Evolutionary conservation across 2,888 invertebrate genomes (phyloP).

Genomic region (Trichogramma evanescens): DNA sequence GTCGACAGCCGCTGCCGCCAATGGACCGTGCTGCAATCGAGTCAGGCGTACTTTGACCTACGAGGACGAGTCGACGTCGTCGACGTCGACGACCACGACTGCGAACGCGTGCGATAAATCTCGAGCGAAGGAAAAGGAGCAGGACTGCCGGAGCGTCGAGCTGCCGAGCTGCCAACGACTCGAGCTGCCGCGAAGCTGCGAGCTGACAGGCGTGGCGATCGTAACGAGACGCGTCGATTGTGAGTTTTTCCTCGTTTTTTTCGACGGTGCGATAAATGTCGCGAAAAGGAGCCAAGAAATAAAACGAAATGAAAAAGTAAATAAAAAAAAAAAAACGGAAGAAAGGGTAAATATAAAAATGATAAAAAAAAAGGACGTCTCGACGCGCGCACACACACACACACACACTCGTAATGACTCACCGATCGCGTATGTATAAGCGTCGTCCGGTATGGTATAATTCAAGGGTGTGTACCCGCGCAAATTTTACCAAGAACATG

Average conservation of each 20-base stretch:
- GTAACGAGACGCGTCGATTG: slow-evolving; percentile 25
- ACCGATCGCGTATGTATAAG: no score
- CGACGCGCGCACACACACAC: no score
- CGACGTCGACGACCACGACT: no score
- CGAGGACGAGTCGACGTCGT: background rate
- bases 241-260: slow-evolving; percentile 7
- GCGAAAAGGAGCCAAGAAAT: no score
- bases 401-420: no score
- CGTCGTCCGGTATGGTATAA: no score
- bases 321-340: background rate
- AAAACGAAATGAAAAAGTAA: background rate
- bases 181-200: background rate
- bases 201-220: slow-evolving; percentile 26
- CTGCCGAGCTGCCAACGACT: background rate
- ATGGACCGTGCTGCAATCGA: background rate
- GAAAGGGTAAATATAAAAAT: background rate
- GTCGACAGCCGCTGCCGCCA: background rate
- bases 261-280: background rate
- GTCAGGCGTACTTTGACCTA: background rate
- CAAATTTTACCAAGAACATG: no score
- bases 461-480: no score
- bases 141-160: background rate
- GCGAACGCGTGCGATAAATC: no score
- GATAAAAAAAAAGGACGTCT: no score
- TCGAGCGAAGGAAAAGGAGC: no score